These are phyloP conservation scores for Aplodontia rufa DNA, from an alignment of 2,113 vertebrate genomes.

Conservation along the genomic window DNA sequence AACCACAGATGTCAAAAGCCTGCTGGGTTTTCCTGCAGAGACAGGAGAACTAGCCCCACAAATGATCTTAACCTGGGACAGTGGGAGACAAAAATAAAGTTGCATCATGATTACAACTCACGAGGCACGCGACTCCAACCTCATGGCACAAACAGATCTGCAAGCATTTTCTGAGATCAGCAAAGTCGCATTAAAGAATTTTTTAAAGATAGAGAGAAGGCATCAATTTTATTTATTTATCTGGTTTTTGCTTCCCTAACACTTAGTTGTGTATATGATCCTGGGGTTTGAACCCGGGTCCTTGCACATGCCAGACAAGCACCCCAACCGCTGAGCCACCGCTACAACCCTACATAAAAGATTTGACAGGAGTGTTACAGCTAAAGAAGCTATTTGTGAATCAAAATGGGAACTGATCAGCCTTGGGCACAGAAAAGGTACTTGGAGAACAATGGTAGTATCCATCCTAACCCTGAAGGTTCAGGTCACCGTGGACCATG, in stretches of 20 bases:
- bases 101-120: conserved; percentile 1
- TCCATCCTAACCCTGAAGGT: background rate
- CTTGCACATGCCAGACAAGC: no score
- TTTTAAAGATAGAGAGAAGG: no score
- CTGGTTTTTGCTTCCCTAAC: no score
- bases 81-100: conserved; percentile 28
- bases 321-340: no score
- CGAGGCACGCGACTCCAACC: conserved; percentile 24
- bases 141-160: conserved; percentile 24
- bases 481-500: background rate
- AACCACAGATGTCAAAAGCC: background rate
- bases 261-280: no score
- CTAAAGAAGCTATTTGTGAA: conserved; percentile 43
- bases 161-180: conserved; percentile 49
- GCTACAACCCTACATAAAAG: no score
- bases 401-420: background rate
- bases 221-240: no score
- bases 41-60: background rate
- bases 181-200: conserved; percentile 31
- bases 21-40: conserved; percentile 26
- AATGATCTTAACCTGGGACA: conserved; percentile 34
- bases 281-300: no score
- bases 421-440: background rate
- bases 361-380: background rate
- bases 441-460: background rate